These are phyloP conservation scores for Leptopilina boulardi DNA, from an alignment of 1,140 invertebrate genomes.

Conservation along the genomic window DNA sequence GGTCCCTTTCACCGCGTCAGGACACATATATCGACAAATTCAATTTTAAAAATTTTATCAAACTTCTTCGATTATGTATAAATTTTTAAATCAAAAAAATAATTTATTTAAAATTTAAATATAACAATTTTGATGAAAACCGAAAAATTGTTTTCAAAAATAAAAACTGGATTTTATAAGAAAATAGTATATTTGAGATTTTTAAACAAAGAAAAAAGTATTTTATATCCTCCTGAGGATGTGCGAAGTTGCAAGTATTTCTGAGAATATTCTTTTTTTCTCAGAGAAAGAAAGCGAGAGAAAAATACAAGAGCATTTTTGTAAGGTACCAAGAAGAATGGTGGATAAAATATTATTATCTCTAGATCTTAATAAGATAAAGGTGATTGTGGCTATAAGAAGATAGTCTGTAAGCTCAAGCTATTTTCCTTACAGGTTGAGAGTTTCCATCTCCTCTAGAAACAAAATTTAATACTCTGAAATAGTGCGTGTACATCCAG, in stretches of 20 bases:
- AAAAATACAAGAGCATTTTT: neutral
- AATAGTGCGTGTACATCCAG: neutral
- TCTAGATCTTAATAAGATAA: constrained; percentile 20
- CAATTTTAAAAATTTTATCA: too few relatives aligned
- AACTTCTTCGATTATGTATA: too few relatives aligned
- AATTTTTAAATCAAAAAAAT: too few relatives aligned
- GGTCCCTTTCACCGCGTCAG: too few relatives aligned
- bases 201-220: too few relatives aligned
- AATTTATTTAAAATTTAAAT: too few relatives aligned
- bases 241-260: neutral
- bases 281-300: neutral
- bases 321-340: neutral
- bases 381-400: constrained; percentile 1
- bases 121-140: too few relatives aligned
- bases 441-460: neutral
- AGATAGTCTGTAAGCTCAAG: neutral
- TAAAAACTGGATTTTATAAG: too few relatives aligned
- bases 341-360: neutral
- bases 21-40: too few relatives aligned
- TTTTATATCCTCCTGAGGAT: neutral
- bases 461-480: constrained; percentile 24
- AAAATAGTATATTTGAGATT: too few relatives aligned
- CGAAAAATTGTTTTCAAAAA: too few relatives aligned
- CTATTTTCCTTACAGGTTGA: neutral
- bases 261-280: neutral